These are phyloP conservation scores for Sisyra nigra DNA, from an alignment of 2,888 invertebrate genomes.

Conservation along the genomic window DNA sequence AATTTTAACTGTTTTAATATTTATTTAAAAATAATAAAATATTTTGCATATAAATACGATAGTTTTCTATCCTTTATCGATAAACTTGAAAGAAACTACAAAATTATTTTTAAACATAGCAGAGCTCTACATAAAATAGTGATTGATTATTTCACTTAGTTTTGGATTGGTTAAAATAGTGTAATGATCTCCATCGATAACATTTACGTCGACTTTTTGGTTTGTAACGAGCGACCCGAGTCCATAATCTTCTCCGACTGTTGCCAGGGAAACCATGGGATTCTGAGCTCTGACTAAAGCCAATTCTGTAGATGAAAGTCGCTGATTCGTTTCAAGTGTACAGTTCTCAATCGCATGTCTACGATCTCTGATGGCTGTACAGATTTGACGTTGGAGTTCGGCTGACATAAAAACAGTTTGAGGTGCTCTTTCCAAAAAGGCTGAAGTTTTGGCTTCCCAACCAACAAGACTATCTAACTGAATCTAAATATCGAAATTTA, in stretches of 20 bases:
- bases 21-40: background rate
- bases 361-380: too few relatives aligned
- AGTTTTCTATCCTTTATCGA: background rate
- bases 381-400: too few relatives aligned
- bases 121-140: background rate
- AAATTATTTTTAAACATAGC: background rate
- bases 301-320: too few relatives aligned
- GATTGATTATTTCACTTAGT: background rate
- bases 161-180: background rate
- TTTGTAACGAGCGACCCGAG: background rate
- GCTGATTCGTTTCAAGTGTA: too few relatives aligned
- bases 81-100: background rate
- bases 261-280: too few relatives aligned
- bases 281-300: too few relatives aligned
- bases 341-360: too few relatives aligned
- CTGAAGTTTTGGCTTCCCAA: background rate
- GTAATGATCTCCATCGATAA: background rate
- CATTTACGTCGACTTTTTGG: background rate
- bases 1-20: background rate
- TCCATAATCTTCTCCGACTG: background rate
- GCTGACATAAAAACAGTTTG: too few relatives aligned
- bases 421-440: conserved; percentile 1
- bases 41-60: background rate
- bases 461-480: background rate
- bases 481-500: background rate